Evolutionary conservation across 2,797 vertebrate genomes (phyloP).

Genomic region (Bufotes viridis): DNA sequence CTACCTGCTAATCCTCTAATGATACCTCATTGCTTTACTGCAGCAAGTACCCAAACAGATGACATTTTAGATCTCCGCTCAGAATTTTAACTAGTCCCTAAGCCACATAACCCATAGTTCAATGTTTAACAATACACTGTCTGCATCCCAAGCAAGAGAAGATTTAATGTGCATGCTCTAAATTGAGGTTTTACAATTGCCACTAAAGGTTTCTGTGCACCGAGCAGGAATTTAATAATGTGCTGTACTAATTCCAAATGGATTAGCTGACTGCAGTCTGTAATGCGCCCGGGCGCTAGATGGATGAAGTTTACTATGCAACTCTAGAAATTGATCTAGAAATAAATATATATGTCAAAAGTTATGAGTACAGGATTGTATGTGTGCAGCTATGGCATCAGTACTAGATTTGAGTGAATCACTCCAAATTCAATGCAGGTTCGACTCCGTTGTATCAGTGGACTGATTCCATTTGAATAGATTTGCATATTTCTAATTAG

Average conservation of each 20-base stretch:
- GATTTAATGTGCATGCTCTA: slow-evolving; percentile 13
- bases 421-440: no score
- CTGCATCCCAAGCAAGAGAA: slow-evolving; percentile 31
- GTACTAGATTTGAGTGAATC: no score
- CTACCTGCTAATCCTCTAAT: slow-evolving; percentile 34
- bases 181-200: slow-evolving; percentile 30
- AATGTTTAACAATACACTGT: slow-evolving; percentile 23
- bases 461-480: no score
- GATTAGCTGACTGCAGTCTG: not conserved
- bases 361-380: not conserved
- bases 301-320: not conserved
- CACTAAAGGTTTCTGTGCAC: not conserved
- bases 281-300: not conserved
- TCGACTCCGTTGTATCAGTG: no score
- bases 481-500: no score
- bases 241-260: slow-evolving; percentile 16
- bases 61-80: slow-evolving; percentile 17
- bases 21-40: slow-evolving; percentile 29
- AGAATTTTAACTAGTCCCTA: slow-evolving; percentile 38
- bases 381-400: no score
- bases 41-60: not conserved
- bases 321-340: no score
- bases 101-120: slow-evolving; percentile 3
- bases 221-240: slow-evolving; percentile 4
- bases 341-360: not conserved